Base-by-base conservation (phyloP, 2,113 vertebrate genomes). In the Calonectris borealis region DNA sequence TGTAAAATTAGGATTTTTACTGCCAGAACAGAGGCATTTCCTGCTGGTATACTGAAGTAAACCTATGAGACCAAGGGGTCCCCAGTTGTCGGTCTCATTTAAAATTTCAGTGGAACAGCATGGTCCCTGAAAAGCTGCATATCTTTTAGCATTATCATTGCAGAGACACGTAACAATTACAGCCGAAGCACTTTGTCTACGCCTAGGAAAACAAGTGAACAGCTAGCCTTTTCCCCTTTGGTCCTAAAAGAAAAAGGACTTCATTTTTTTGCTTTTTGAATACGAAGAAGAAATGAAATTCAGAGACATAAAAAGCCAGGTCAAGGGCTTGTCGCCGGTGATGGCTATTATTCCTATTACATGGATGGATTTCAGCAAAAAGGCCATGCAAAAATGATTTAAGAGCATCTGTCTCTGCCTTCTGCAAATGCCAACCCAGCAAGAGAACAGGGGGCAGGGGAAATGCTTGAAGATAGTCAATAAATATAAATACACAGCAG, bases 1-100 rank as follows among this genome's bases (percentile, higher is more conserved):
- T 51, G 76, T 66, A 90, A 92, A 96, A 96, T 95, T 83, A 83
- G 80, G 79, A 93, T 95, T 95, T 94, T 94, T 66, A 81, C 88
- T 94, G 85, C 68, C 94, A 96, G 90, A 93, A 88, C 68, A 81
- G 76, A 96, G 88, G 88, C 82, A 81, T 93, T 94, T 97, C 96
- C 85, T 93, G 90, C 58, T 93, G 88, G 83, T 77, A 83, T 22
- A 68, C 55, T 81, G 51, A 88, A 90, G 16, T 0, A 0, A 93
- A 79, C 68, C 71, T 73, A 27, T 22, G 83, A 88, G 90, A 93
- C 88, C 76, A 81, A 88, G 31, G n/a, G 68, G 76, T 96, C 83
- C 76, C 71, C 55, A 73, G 89, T 21, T 83, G 92, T 81, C 68
- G 79, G 76, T 83, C 76, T 88, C 79, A 78, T 93, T 93, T 78